A percentile compares a stretch with the other conserved stretches of the same genome.
phyloP scores from a whole-genome alignment of 2,888 invertebrate species.

The Pinctada fucata region DNA sequence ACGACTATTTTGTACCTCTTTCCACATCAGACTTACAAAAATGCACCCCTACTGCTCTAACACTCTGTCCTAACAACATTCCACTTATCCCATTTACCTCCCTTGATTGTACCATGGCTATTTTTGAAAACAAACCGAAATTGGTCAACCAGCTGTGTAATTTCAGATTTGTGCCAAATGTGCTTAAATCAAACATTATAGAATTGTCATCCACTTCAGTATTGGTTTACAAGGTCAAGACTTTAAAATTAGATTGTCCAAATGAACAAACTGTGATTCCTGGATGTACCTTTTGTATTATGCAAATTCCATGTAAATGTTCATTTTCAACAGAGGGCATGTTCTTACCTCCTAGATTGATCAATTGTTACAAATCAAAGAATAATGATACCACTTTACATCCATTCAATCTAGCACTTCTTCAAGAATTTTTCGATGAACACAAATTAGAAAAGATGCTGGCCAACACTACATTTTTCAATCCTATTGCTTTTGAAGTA shows the following conservation, averaged over 20 bases:
- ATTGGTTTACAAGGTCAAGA: slow-evolving; percentile 25
- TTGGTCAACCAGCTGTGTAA: slow-evolving; percentile 15
- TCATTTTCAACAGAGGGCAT: slow-evolving; percentile 4
- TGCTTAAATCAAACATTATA: slow-evolving; percentile 9
- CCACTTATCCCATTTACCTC: slow-evolving; percentile 7
- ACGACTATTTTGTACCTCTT: slow-evolving; percentile 32
- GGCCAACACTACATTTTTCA: slow-evolving; percentile 9
- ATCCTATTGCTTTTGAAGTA: slow-evolving; percentile 6
- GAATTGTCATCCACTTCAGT: slow-evolving; percentile 24
- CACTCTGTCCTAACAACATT: slow-evolving; percentile 14
- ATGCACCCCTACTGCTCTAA: not conserved
- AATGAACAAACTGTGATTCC: slow-evolving; percentile 9
- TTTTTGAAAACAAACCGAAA: no score
- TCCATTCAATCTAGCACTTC: slow-evolving; percentile 24
- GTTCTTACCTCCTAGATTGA: slow-evolving; percentile 15
- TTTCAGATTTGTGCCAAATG: slow-evolving; percentile 21
- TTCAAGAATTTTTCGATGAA: slow-evolving; percentile 28
- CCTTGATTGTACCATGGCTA: slow-evolving; percentile 3
- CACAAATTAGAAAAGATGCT: not conserved
- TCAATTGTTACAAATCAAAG: slow-evolving; percentile 17
- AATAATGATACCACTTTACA: slow-evolving; percentile 1
- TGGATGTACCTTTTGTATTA: slow-evolving; percentile 30
- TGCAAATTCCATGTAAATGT: slow-evolving; percentile 29
- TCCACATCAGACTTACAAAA: slow-evolving; percentile 20
- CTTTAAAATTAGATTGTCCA: slow-evolving; percentile 27